phyloP scores from a whole-genome alignment of 1,140 invertebrate species.

The Sitophilus oryzae region DNA sequence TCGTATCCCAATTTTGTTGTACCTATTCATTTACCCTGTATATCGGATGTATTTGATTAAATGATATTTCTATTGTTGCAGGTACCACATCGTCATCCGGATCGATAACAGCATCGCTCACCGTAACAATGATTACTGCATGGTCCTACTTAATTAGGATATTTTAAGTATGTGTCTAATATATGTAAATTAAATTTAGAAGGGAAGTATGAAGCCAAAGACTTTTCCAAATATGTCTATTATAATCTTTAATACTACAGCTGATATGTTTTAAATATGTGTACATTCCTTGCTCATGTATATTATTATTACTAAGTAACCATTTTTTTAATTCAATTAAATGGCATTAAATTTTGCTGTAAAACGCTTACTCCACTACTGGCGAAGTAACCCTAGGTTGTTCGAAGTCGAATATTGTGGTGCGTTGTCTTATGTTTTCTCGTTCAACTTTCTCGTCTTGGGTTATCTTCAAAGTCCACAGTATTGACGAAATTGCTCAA shows the following conservation, averaged over 20 bases:
- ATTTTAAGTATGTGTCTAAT: neutral
- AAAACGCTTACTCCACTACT: neutral
- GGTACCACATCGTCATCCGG: neutral
- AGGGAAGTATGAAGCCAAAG: conserved; percentile 18
- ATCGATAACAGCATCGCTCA: neutral
- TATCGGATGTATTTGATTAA: neutral
- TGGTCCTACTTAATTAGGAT: neutral
- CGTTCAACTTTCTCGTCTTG: too few relatives aligned
- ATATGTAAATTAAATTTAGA: neutral
- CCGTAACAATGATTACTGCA: neutral
- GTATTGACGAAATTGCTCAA: too few relatives aligned
- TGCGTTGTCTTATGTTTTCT: too few relatives aligned
- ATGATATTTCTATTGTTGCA: neutral
- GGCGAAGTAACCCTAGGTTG: neutral
- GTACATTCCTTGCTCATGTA: conserved; percentile 26
- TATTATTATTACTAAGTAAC: too few relatives aligned
- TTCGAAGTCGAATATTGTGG: too few relatives aligned
- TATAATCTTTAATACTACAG: conserved; percentile 1
- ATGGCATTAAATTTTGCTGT: conserved; percentile 35
- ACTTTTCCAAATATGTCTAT: conserved; percentile 19
- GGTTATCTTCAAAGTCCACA: too few relatives aligned
- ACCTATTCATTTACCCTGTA: too few relatives aligned
- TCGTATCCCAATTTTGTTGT: too few relatives aligned
- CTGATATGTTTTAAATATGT: conserved; percentile 8
- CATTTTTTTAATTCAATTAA: too few relatives aligned